Conservation (phyloP, 2,797 vertebrate species). For the Cichlasoma orientale region DNA sequence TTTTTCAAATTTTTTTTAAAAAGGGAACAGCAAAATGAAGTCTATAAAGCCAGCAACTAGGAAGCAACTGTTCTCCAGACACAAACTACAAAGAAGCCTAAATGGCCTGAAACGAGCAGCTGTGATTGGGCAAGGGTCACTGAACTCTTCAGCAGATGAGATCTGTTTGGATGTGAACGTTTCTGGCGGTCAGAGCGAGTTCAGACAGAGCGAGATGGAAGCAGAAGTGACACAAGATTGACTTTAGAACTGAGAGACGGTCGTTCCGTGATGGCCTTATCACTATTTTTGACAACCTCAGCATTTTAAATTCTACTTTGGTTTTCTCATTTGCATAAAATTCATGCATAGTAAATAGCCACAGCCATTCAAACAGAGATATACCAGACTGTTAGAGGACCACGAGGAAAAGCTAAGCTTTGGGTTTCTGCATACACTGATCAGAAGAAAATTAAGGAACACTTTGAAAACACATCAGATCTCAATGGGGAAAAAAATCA, state of each 20-base stretch:
- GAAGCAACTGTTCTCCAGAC: not conserved
- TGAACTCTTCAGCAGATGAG: not conserved
- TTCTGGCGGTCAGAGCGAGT: not conserved
- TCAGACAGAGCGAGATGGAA: not conserved
- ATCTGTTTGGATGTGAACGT: not conserved
- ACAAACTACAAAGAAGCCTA: not conserved
- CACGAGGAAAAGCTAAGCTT: not conserved
- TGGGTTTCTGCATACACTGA: not conserved
- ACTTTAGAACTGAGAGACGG: slow-evolving; percentile 1
- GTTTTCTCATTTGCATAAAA: not conserved
- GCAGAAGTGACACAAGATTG: not conserved
- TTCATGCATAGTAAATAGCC: not conserved
- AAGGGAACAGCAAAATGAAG: not conserved
- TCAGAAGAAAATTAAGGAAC: no score
- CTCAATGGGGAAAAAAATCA: no score
- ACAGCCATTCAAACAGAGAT: not conserved
- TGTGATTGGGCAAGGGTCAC: not conserved
- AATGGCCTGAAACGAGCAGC: not conserved
- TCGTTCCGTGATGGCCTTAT: not conserved
- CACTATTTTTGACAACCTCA: not conserved
- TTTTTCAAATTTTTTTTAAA: not conserved
- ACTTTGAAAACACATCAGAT: no score
- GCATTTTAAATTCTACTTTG: slow-evolving; percentile 6
- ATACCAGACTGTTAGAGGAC: not conserved
- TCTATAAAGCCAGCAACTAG: not conserved